Base-by-base conservation (phyloP, 2,888 invertebrate species). In the Diploptera punctata region DNA sequence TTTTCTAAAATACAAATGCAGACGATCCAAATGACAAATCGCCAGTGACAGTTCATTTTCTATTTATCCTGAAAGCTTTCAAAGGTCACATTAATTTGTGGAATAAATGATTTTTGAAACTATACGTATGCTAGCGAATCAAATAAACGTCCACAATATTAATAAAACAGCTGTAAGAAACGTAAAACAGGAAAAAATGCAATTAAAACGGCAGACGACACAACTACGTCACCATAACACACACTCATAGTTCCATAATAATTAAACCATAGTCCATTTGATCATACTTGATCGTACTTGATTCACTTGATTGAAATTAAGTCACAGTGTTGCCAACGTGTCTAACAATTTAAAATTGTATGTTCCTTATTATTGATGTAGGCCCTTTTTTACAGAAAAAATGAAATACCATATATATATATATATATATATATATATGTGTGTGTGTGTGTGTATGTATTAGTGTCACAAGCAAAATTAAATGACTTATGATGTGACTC, bases 201-300 rank as follows among this genome's bases (percentile, higher is more conserved):
- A n/a, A n/a, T n/a, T n/a, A n/a, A n/a, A n/a, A n/a, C n/a, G n/a
- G n/a, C n/a, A n/a, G n/a, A n/a, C n/a, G n/a, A n/a, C n/a, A n/a
- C n/a, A n/a, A 33, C 29, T 31, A 57, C 31, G 31, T 31, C 57
- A 29, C 57, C 29, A 57, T 57, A 26, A 57, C n/a, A n/a, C 33
- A 33, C 33, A 10, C 7, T 5, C 33, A 5, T 33, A 10, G 5
- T 7, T 7, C 10, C 10, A 47, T 47, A 13, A 54, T 10, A 54
- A 1, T 54, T 54, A 3, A 1, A 5, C 26, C 54, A n/a, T 13
- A 3, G 57, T n/a, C 57, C 29, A 29, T n/a, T n/a, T n/a, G n/a
- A n/a, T n/a, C n/a, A n/a, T n/a, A n/a, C n/a, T n/a, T n/a, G n/a
- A n/a, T n/a, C n/a, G n/a, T n/a, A n/a, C 57, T 57, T 57, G 57